Percentiles rank a stretch among this genome's conserved stretches.
phyloP scores from a whole-genome alignment of 2,113 vertebrate species.

The Lipotes vexillifer region DNA sequence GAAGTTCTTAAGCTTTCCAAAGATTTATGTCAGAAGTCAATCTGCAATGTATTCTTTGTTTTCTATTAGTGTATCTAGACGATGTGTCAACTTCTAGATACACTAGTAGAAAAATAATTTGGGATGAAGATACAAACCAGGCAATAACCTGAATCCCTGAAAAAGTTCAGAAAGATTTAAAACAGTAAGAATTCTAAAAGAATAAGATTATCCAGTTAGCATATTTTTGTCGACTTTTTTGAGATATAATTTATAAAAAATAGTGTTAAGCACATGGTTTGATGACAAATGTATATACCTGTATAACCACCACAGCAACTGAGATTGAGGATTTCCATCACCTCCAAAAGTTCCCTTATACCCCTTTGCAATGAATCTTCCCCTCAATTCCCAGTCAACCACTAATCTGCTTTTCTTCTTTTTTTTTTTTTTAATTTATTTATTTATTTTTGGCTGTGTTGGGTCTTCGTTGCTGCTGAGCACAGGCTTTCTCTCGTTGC shows the following conservation, averaged over 20 bases:
- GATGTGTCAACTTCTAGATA: background rate
- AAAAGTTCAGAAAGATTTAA: background rate
- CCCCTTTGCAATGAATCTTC: background rate
- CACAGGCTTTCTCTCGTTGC: no score
- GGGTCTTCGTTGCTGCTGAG: no score
- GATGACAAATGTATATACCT: background rate
- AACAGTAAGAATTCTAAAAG: background rate
- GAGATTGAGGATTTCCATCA: background rate
- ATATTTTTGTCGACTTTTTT: background rate
- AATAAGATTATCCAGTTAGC: background rate
- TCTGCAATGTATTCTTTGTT: background rate
- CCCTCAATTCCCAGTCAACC: background rate
- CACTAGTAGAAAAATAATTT: background rate
- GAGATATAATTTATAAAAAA: background rate
- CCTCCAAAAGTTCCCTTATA: background rate
- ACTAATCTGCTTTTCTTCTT: background rate
- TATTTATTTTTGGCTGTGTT: no score
- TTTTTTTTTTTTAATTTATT: no score
- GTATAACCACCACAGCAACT: background rate
- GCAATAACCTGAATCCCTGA: background rate
- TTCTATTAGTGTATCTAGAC: background rate
- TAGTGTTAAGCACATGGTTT: background rate
- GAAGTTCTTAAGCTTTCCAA: conserved; percentile 4
- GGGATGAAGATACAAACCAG: background rate
- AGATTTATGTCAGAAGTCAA: background rate